These are phyloP conservation scores for Rhynchonema sp. DNA, from an alignment of 2,888 invertebrate genomes.

Conservation along the genomic window DNA sequence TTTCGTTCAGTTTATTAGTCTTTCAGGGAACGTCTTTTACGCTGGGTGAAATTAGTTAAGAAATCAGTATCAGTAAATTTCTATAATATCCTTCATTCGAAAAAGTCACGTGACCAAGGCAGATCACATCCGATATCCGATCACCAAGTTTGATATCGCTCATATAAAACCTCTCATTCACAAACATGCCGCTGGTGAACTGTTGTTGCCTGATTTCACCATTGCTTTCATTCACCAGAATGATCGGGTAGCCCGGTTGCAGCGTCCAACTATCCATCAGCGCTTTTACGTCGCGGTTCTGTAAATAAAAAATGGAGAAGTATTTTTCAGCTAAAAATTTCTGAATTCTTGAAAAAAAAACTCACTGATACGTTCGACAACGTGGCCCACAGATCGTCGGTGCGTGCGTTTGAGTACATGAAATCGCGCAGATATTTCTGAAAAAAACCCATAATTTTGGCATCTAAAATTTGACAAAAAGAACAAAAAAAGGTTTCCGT, in stretches of 20 bases:
- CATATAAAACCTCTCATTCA: no score
- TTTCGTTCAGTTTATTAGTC: no score
- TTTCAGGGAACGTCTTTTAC: no score
- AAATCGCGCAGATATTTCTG: conserved; percentile 51
- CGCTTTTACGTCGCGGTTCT: neutral
- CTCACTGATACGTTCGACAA: conserved; percentile 26
- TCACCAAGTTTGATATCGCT: no score
- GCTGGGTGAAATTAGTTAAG: no score
- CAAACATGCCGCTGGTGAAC: no score
- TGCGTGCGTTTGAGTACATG: conserved; percentile 54
- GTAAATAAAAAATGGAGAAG: no score
- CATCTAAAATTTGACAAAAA: neutral
- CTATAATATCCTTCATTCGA: no score
- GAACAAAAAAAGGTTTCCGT: neutral
- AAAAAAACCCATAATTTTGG: conserved; percentile 28
- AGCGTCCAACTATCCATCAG: conserved; percentile 71
- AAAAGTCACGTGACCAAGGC: no score
- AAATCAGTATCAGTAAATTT: no score
- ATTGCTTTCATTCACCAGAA: conserved; percentile 30
- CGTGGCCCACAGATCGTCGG: conserved; percentile 51
- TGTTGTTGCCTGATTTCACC: neutral
- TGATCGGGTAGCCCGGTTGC: conserved; percentile 66
- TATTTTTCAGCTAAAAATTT: no score
- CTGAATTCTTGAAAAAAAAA: neutral
- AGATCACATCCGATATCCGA: no score